A percentile compares a stretch with the other conserved stretches of the same genome.
phyloP scores from a whole-genome alignment of 2,113 vertebrate genomes.

The Nycticorax nycticorax region DNA sequence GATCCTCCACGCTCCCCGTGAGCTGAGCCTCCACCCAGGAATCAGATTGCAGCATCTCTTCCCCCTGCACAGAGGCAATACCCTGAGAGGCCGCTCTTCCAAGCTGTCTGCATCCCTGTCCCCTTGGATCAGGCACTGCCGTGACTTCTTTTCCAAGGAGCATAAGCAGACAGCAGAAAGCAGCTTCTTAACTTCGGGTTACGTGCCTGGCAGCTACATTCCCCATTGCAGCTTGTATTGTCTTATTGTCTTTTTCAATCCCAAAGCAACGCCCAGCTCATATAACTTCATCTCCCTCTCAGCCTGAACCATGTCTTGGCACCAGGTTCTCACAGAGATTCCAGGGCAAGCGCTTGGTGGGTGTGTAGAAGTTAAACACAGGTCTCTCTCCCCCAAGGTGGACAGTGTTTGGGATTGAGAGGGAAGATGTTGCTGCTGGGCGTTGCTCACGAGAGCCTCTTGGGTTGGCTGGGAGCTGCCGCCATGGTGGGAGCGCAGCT shows the following conservation, averaged over 20 bases:
- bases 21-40: neutral
- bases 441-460: neutral
- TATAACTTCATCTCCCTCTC: neutral
- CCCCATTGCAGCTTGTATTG: neutral
- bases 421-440: neutral
- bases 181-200: neutral
- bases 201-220: neutral
- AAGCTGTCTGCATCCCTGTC: neutral
- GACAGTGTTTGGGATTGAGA: neutral
- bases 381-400: neutral
- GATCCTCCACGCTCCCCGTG: fast-evolving
- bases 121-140: neutral
- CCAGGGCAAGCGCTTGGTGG: neutral
- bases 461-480: neutral
- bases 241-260: neutral
- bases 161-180: neutral
- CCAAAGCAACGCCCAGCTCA: neutral
- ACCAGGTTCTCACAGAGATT: neutral
- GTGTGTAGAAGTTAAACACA: neutral
- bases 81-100: neutral
- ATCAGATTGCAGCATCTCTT: neutral
- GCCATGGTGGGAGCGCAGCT: neutral
- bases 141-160: neutral
- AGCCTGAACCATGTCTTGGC: neutral
- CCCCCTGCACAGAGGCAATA: neutral